Base-by-base conservation (phyloP, 2,888 invertebrate species). In the Eristalinus aeneus region DNA sequence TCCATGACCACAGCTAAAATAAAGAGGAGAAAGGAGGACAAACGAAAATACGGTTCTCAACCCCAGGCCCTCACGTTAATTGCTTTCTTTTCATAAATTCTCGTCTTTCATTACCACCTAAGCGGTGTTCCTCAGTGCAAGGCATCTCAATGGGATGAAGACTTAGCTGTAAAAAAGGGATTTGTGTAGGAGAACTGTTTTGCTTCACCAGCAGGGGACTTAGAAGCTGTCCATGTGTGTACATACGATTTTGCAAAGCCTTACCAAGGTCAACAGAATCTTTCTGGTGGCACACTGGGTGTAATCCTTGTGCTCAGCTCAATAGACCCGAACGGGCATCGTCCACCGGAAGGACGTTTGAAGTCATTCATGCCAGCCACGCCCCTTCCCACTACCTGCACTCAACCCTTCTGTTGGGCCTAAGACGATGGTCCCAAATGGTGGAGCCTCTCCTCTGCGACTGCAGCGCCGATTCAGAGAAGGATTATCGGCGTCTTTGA, bases 61-160 rank as follows among this genome's bases (percentile, higher is more conserved):
- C 32, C 53, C 39, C 34, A 56, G 53, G 22, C 58, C 54, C 79
- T 56, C 60, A 65, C 54, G 58, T 72, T 75, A 85, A 79, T 85
- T 85, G 79, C 75, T 85, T 80, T 68, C 71, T 64, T 72, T 85
- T 67, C 75, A 80, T 79, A 85, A 79, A 80, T 85, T 85, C 71
- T 58, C 22, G 20, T 54, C 76, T 75, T 75, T 79, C 84, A 75
- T 75, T 84, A 75, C 71, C 69, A 65, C 46, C 71, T 75, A 67
- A 67, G 67, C 71, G 32, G 16, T 8, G 60, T 46, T 31, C 67
- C 60, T 16, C n/a, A 39, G 64, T 6, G 9, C 32, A 16, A 16
- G 32, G 10, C 39, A 36, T 6, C 46, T 23, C n/a, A 10, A 56
- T 23, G 22, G 23, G 23, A n/a, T 32, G 16, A 46, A 36, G 20